Evolutionary conservation across 2,888 invertebrate species (phyloP).

Genomic region (Cephus spinipes): DNA sequence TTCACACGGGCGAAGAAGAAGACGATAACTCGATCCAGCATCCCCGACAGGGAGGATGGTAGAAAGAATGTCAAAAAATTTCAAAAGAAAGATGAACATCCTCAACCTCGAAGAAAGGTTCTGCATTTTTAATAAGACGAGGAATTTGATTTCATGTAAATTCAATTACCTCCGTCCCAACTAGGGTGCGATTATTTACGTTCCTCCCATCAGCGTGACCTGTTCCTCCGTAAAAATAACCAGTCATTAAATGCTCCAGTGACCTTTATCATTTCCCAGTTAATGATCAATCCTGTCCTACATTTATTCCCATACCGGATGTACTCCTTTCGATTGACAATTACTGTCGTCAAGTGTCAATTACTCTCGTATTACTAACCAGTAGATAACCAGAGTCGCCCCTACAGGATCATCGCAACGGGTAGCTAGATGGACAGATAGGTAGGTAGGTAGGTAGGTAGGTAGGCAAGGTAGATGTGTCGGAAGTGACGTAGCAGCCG

Average conservation of each 20-base stretch:
- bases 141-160: conserved; percentile 22
- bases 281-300: not conserved
- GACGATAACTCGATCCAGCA: conserved; percentile 13
- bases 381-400: not conserved
- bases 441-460: not conserved
- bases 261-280: not conserved
- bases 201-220: not conserved
- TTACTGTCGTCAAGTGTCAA: not conserved
- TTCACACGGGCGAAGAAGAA: conserved; percentile 11
- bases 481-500: conserved; percentile 34
- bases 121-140: conserved; percentile 19
- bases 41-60: not conserved
- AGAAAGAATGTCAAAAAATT: not conserved
- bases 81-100: not conserved
- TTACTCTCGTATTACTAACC: not conserved
- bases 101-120: not conserved
- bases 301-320: not conserved
- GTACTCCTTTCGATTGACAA: not conserved
- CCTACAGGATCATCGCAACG: not conserved
- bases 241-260: not conserved
- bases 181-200: conserved; percentile 4
- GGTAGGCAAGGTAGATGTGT: conserved; percentile 22
- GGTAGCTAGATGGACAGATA: not conserved
- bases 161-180: conserved; percentile 10
- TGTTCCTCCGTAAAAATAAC: not conserved